Evolutionary conservation across 2,888 invertebrate species (phyloP), one percentile per base, ranked within the genome.

Genomic region (Cenopis cana): DNA sequence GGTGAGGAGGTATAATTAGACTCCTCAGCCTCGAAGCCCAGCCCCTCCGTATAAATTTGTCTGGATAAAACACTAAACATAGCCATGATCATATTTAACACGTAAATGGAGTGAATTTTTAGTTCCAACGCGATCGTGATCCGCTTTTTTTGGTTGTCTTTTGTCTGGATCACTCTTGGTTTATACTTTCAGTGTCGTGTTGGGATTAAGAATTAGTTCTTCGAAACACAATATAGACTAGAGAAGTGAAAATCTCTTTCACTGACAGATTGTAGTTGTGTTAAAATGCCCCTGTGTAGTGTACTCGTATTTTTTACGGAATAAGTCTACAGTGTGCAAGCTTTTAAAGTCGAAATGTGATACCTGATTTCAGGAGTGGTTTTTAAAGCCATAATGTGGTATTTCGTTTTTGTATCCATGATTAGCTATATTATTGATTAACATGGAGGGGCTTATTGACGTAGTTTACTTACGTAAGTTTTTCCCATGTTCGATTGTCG

Each of bases 1-100:
- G 78, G 84, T 78, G 79, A 80, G 77, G 78, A 74, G 80, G 84
- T 90, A 91, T 88, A 88, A 90, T 91, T 91, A 91, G 90, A 87
- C 80, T 80, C 77, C 81, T 78, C 82, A 80, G 82, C 82, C 84
- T 77, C 79, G 81, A 82, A 85, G 81, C 79, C 81, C 83, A 81
- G 78, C 80, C 82, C 79, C 83, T 83, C 82, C 81, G 76, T 77
- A 79, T 76, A 71, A 76, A 76, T 74, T 76, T 67, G 69, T 69
- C 68, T 69, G 59, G 38, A 64, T 64, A 69, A 73, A 71, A 46
- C n/a, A 65, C 60, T 73, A 74, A 71, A 59, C 72, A 69, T 71
- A 61, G 60, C 41, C 66, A 50, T 46, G 24, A 49, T 55, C 55
- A 71, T 67, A 67, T 60, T 71, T 61, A 71, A 50, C 67, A 56